phyloP scores from a whole-genome alignment of 2,888 invertebrate genomes.

The Mythimna albipuncta region DNA sequence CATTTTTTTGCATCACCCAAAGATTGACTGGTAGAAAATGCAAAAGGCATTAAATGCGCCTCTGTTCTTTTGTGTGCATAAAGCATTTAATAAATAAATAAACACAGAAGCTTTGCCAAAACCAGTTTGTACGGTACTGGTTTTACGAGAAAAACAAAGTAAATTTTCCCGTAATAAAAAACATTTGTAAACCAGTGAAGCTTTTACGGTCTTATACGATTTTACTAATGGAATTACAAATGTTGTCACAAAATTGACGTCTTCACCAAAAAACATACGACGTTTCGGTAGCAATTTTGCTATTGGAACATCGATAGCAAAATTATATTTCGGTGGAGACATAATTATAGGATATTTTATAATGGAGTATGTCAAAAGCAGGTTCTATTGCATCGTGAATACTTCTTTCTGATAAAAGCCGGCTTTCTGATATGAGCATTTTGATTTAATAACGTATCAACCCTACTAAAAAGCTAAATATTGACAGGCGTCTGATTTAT shows the following conservation, averaged over 20 bases:
- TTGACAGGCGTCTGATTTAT: too few species aligned
- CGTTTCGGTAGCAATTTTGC: neutral
- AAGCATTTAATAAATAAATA: neutral
- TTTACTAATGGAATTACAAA: constrained; percentile 33
- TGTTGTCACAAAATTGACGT: constrained; percentile 24
- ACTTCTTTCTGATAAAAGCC: neutral
- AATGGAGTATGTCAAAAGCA: neutral
- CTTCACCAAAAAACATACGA: neutral
- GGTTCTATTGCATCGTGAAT: neutral
- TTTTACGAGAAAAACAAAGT: constrained; percentile 8
- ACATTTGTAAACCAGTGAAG: constrained; percentile 9
- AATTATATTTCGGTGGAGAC: too few species aligned
- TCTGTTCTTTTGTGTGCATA: neutral
- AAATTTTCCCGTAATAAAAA: constrained; percentile 6
- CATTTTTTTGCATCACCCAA: too few species aligned
- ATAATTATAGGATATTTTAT: neutral
- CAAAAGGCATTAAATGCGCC: too few species aligned
- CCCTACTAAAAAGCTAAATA: too few species aligned
- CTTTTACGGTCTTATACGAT: constrained; percentile 32
- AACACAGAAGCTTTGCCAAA: neutral
- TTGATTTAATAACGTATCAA: too few species aligned
- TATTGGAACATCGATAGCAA: neutral
- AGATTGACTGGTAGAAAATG: too few species aligned
- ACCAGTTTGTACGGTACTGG: neutral
- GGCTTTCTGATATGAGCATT: too few species aligned